A percentile compares a stretch with the other conserved stretches of the same genome.
phyloP scores from a whole-genome alignment of 1,140 invertebrate genomes.

The Drosophila grimshawi region DNA sequence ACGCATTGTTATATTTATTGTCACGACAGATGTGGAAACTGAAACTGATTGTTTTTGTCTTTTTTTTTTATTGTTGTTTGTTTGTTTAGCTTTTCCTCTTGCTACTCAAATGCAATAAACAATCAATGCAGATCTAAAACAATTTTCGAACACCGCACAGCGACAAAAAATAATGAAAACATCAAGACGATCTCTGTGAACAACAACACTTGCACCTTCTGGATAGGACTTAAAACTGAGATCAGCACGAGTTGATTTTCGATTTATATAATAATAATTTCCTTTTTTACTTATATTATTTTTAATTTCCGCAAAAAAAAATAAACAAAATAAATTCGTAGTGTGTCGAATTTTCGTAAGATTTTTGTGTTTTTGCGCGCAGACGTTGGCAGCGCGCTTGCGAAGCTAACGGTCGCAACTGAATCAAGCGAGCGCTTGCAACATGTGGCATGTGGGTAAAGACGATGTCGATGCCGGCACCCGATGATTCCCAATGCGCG shows the following conservation, averaged over 20 bases:
- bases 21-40: constrained; percentile 29
- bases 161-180: not conserved
- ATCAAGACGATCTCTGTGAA: not conserved
- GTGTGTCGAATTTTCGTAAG: not conserved
- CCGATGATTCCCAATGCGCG: constrained; percentile 6
- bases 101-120: constrained; percentile 23
- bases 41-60: constrained; percentile 8
- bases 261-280: not conserved
- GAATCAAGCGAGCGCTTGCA: constrained; percentile 57
- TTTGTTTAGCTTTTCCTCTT: not conserved
- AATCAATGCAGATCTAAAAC: constrained; percentile 6
- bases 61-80: not conserved
- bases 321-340: not conserved
- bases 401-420: constrained; percentile 74
- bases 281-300: constrained; percentile 14
- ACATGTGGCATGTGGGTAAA: constrained; percentile 68
- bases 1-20: constrained; percentile 36
- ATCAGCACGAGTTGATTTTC: constrained; percentile 12
- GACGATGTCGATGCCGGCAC: constrained; percentile 1
- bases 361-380: constrained; percentile 24
- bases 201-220: not conserved
- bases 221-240: constrained; percentile 3
- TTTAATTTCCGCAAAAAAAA: not conserved
- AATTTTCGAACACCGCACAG: not conserved
- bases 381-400: constrained; percentile 58